These are phyloP conservation scores for Chymomyza caudatula DNA, from an alignment of 2,888 invertebrate species.

Conservation along the genomic window DNA sequence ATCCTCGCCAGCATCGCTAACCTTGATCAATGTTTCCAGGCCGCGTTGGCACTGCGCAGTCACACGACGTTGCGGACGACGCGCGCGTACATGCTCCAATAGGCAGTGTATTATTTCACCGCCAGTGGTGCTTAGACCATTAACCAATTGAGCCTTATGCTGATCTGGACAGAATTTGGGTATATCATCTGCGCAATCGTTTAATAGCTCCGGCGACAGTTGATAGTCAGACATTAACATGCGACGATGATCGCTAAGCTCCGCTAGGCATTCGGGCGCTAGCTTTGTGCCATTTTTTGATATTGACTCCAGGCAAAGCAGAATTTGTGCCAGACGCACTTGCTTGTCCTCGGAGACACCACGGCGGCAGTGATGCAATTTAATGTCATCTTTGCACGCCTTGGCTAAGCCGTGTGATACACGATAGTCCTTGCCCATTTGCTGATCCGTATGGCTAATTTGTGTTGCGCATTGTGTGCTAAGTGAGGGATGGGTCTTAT, in stretches of 20 bases:
- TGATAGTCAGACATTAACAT: constrained; percentile 95
- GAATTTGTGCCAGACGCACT: constrained; percentile 91
- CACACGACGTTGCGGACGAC: constrained; percentile 81
- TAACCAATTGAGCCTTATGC: constrained; percentile 78
- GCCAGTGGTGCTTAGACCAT: constrained; percentile 78
- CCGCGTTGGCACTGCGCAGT: constrained; percentile 86
- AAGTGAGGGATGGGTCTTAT: constrained; percentile 85
- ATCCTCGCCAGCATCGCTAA: constrained; percentile 95
- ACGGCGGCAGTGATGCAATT: constrained; percentile 89
- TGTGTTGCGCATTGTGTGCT: constrained; percentile 88
- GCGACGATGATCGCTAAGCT: constrained; percentile 94
- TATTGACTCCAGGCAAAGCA: constrained; percentile 93
- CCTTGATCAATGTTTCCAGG: constrained; percentile 88
- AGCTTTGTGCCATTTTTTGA: constrained; percentile 85
- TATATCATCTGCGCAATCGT: constrained; percentile 91
- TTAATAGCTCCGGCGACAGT: constrained; percentile 94
- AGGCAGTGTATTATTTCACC: constrained; percentile 97
- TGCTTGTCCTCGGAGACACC: constrained; percentile 89
- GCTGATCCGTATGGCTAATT: constrained; percentile 89
- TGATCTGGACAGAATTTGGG: constrained; percentile 85
- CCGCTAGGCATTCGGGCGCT: constrained; percentile 88
- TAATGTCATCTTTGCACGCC: constrained; percentile 94
- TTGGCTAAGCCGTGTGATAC: constrained; percentile 92
- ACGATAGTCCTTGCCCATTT: constrained; percentile 93
- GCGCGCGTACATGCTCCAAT: constrained; percentile 90